Evolutionary conservation across 2,113 vertebrate genomes (phyloP), one percentile per base, ranked within the genome.

Genomic region (Chaetodon auriga): DNA sequence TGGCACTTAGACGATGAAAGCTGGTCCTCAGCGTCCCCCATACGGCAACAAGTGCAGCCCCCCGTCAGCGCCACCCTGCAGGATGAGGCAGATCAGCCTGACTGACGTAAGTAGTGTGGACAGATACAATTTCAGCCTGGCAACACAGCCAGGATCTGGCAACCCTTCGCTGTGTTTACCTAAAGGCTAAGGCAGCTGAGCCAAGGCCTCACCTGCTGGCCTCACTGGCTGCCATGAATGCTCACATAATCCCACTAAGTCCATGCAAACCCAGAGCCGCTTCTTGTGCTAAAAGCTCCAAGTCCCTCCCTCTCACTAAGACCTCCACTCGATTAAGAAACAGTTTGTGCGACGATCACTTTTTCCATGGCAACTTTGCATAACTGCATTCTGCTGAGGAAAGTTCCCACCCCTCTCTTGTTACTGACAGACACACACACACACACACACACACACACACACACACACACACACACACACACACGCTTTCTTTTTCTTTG

Each of bases 171-270:
- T 73, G 76, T 99, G 96, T 99, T 99, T 99, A 96, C 96, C 95
- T 93, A 98, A 97, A 95, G 96, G 97, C 98, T 98, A 93, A 98
- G 95, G 91, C 88, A 90, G 90, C 92, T 87, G 90, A 94, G 92
- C 92, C 90, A 89, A 91, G 90, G 90, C 83, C 96, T 99, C 96
- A 98, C 97, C 97, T 97, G 96, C 96, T 97, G 96, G 94, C 96
- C 96, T 95, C 90, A 48, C 85, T 85, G 94, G 95, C 84, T 95
- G 93, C 96, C 96, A 97, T 97, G 96, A 98, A 98, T 97, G 96
- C 95, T 96, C 95, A 85, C 92, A 92, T 97, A 98, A 98, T 98
- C 97, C 96, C 90, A 86, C 95, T 93, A 94, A 96, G 75, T 94
- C 92, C 87, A 95, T 93, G 94, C 90, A 92, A 93, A 90, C 95